Evolutionary conservation across 2,113 vertebrate species (phyloP).

Genomic region (Ardeotis arabs): DNA sequence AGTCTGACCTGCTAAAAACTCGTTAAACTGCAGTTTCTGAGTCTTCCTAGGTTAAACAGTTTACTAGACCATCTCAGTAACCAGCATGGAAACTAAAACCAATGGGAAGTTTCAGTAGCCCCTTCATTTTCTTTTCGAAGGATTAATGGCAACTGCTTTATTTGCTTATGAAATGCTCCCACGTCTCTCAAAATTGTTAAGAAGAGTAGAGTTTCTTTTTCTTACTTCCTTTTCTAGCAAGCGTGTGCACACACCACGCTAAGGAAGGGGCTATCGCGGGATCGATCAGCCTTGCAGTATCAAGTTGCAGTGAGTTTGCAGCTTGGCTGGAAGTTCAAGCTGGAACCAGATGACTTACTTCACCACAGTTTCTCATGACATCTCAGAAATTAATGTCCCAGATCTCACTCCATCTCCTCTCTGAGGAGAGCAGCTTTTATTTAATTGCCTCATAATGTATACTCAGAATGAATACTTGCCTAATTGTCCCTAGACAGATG

Average conservation of each 20-base stretch:
- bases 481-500: constrained; percentile 22
- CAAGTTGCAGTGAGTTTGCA: background rate
- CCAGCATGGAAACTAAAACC: background rate
- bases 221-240: background rate
- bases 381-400: constrained; percentile 15
- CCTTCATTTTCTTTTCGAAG: background rate
- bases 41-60: background rate
- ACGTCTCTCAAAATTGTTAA: background rate
- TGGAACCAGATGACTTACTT: background rate
- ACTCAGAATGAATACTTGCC: background rate
- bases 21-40: background rate
- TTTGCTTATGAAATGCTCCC: background rate
- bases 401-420: constrained; percentile 1
- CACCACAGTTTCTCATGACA: background rate
- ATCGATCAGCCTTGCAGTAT: background rate
- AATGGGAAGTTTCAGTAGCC: background rate
- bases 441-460: constrained; percentile 48
- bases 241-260: rapidly evolving
- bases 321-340: background rate
- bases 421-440: background rate
- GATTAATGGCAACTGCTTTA: background rate
- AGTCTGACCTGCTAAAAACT: background rate
- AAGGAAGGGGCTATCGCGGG: background rate
- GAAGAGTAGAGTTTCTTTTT: background rate
- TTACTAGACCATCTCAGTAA: background rate